phyloP scores from a whole-genome alignment of 2,113 vertebrate species.

The Gymnobelideus leadbeateri region DNA sequence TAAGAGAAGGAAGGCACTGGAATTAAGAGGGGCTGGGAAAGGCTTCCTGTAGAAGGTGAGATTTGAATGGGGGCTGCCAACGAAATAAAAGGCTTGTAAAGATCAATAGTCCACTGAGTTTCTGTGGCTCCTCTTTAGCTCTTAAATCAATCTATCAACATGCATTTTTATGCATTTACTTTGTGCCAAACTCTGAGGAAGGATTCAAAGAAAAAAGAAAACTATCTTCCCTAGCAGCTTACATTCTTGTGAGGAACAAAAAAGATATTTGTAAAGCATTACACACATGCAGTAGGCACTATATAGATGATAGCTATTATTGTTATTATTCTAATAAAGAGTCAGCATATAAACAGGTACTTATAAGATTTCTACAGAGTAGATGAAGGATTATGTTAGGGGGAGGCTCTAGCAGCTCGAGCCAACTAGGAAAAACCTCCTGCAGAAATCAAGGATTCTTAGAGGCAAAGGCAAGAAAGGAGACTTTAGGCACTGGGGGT shows the following conservation, averaged over 20 bases:
- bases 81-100: slow-evolving; percentile 12
- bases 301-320: not conserved
- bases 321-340: too few relatives aligned
- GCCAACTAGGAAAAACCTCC: too few relatives aligned
- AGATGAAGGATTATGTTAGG: not conserved
- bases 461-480: not conserved
- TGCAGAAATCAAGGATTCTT: not conserved
- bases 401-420: not conserved
- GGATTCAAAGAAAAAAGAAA: not conserved
- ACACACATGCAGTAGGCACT: not conserved
- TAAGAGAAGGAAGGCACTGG: too few relatives aligned
- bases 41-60: too few relatives aligned
- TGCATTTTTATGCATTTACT: too few relatives aligned
- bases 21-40: too few relatives aligned
- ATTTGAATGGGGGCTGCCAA: not conserved
- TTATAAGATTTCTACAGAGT: not conserved
- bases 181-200: too few relatives aligned
- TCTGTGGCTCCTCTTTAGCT: slow-evolving; percentile 22
- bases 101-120: not conserved
- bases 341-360: too few relatives aligned
- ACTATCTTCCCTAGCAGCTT: not conserved
- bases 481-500: not conserved
- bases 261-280: not conserved
- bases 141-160: too few relatives aligned
- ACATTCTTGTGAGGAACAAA: not conserved